Base-by-base conservation (phyloP, 1,140 invertebrate genomes). In the Papilio xuthus region DNA sequence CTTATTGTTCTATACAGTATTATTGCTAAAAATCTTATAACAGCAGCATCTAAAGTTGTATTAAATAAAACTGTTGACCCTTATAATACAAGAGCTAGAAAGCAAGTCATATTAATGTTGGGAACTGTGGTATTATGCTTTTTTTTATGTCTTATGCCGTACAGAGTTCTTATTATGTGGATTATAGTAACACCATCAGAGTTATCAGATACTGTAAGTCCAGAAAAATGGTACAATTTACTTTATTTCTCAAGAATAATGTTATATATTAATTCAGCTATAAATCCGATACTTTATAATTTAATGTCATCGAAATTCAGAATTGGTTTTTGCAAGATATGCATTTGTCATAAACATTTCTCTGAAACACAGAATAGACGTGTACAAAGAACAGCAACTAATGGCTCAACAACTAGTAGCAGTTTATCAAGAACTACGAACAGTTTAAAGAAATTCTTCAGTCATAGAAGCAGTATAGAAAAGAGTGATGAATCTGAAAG, bases 231-330 rank as follows among this genome's bases (percentile, higher is more conserved):
- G 92, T 97, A 97, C 89, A 96, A 96, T 81, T 92, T 98, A 6
- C 89, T 98, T 1, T 98, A 97, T 86, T 97, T 98, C 86, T 96
- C 96, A 78, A 95, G 97, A 80, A 96, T 97, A n/a, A 97, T 98
- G 96, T 92, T 97, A 53, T 98, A 98, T 88, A 94, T 98, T 74
- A 98, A 98, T 88, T 97, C 97, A 0, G 97, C 97, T 9, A 94
- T 98, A 56, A 98, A 98, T 93, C 97, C 97, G 0, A 96, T 97
- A 78, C 89, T 98, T 1, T 98, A 98, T 85, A 97, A 97, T 89
- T 91, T 97, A n/a, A 97, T 97, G 96, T 97, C 97, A 28, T 97
- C 96, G 18, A 98, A 97, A 90, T 98, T 98, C 88, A 95, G 97
- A 2, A 95, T 95, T 26, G 97, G 97, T 4, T 97, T 98, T 84